Base-by-base conservation (phyloP, 1,140 invertebrate genomes). In the Caenorhabditis brenneri region DNA sequence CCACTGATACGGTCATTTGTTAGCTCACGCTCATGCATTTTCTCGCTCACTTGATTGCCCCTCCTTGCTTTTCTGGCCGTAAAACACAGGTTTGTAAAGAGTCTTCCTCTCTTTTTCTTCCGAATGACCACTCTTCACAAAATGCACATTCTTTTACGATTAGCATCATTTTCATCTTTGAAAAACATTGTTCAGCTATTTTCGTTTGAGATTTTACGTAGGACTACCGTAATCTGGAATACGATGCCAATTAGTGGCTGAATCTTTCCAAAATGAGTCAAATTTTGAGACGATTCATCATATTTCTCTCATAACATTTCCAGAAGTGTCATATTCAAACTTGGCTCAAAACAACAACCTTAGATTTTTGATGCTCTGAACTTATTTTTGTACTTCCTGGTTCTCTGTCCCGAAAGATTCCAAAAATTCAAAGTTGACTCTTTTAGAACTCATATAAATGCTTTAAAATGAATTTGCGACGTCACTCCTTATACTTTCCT, bases 41-140 rank as follows among this genome's bases (percentile, higher is more conserved):
- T 74, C 65, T 74, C 65, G 65, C 65, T 74, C 65, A 74, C 36
- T 74, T 74, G 65, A 74, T 74, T 74, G 65, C 65, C 65, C 33
- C 65, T 74, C 65, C 65, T 46, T 42, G 65, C 36, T 55, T 55
- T 55, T 24, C 24, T 55, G 53, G 53, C 58, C 65, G 65, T 74
- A 74, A 74, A 74, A 74, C 65, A 74, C 65, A 74, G 65, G 65
- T 74, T 74, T 74, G 58, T 74, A 74, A 55, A 55, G 65, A 74
- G 65, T 39, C 65, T 74, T 74, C 65, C 65, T 39, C 36, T 24
- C 36, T 42, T 74, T 46, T 46, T 74, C 65, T 74, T 74, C 65
- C 36, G 36, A 74, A 46, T 42, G n/a, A 74, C 27, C 65, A 74
- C 65, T 42, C 65, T 65, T 65, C 31, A 65, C 9, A n/a, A n/a